A percentile compares a stretch with the other conserved stretches of the same genome.
These are phyloP conservation scores for Sclerurus mexicanus DNA, from an alignment of 2,113 vertebrate species.

Conservation along the genomic window DNA sequence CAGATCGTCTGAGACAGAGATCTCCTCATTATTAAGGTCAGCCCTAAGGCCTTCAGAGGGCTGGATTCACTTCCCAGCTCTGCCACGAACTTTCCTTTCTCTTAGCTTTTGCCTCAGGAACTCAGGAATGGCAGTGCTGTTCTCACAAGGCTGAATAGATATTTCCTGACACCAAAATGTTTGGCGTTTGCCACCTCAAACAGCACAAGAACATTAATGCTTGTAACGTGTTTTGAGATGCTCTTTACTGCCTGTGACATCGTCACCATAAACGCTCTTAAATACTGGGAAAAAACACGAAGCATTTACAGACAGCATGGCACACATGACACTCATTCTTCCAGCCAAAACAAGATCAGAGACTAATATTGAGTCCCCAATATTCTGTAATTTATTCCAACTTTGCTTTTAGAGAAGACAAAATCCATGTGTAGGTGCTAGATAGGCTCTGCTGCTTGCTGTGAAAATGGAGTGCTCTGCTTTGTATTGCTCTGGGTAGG, in stretches of 20 bases:
- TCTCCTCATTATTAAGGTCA: background rate
- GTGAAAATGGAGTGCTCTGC: background rate
- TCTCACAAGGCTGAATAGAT: background rate
- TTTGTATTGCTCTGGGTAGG: background rate
- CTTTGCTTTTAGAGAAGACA: background rate
- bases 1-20: background rate
- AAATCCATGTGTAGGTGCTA: background rate
- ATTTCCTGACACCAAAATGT: background rate
- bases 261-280: background rate
- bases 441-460: background rate
- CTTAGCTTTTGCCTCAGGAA: background rate
- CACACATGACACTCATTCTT: background rate
- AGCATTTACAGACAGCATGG: background rate
- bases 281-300: background rate
- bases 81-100: background rate
- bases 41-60: background rate
- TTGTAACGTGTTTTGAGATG: background rate
- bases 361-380: background rate
- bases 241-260: rapidly evolving
- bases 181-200: background rate
- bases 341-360: background rate
- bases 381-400: background rate
- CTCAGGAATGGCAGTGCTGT: background rate
- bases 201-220: background rate
- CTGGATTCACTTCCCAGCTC: background rate